Percentiles rank a stretch among this genome's conserved stretches.
Conservation (phyloP, 64 coral and sea anemone genomes). For the Actinia tenebrosa region DNA sequence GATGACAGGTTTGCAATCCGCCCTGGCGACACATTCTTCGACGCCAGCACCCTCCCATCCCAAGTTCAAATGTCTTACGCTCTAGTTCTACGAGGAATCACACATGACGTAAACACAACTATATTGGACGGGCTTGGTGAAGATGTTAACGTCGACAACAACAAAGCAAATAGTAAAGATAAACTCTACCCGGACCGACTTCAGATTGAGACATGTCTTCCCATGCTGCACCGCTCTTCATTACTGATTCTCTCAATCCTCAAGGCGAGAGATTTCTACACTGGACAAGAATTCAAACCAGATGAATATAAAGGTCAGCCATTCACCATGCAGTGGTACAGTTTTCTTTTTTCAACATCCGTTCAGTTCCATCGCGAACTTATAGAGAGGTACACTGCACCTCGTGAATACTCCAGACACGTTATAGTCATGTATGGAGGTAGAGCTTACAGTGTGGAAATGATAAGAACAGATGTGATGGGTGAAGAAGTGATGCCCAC, state of each 20-base stretch:
- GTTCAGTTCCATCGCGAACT: slow-evolving; percentile 56
- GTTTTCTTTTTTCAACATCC: slow-evolving; percentile 64
- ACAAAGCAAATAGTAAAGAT: background rate
- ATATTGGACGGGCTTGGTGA: slow-evolving; percentile 52
- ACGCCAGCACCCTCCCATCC: slow-evolving; percentile 44
- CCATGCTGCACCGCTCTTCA: slow-evolving; percentile 50
- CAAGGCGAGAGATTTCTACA: slow-evolving; percentile 51
- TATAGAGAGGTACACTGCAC: slow-evolving; percentile 52
- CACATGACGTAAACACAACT: slow-evolving; percentile 20
- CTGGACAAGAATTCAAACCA: slow-evolving; percentile 14
- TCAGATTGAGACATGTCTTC: background rate
- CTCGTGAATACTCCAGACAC: slow-evolving; percentile 51
- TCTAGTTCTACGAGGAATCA: slow-evolving; percentile 55
- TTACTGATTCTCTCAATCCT: slow-evolving; percentile 57
- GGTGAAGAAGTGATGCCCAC: slow-evolving; percentile 50
- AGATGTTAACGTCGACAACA: background rate
- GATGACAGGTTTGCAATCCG: slow-evolving; percentile 83
- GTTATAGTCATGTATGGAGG: slow-evolving; percentile 56
- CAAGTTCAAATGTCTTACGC: slow-evolving; percentile 73
- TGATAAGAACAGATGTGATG: slow-evolving; percentile 20
- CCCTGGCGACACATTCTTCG: slow-evolving; percentile 73
- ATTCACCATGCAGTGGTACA: slow-evolving; percentile 82
- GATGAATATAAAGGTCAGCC: slow-evolving; percentile 45
- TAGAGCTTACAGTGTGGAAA: slow-evolving; percentile 52
- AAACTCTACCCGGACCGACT: background rate